Conservation (phyloP, 1,140 invertebrate species). For the Musca domestica region DNA sequence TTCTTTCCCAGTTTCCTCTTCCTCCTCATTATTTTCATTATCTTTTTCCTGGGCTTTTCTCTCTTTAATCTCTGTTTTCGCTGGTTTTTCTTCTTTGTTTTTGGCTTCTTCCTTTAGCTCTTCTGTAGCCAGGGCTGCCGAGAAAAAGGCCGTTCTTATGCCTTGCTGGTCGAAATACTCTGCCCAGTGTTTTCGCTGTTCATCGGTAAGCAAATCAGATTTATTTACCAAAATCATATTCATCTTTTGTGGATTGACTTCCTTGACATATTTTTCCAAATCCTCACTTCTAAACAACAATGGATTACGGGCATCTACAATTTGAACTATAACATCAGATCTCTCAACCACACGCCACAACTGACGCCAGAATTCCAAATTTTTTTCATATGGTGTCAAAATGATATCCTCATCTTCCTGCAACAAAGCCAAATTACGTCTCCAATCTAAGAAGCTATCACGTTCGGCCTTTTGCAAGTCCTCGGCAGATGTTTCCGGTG, state of each 20-base stretch:
- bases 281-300: conserved; percentile 91
- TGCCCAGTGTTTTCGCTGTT: conserved; percentile 83
- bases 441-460: conserved; percentile 85
- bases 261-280: conserved; percentile 89
- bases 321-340: conserved; percentile 92
- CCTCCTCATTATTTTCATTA: conserved; percentile 54
- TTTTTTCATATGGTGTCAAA: conserved; percentile 96
- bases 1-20: conserved; percentile 44
- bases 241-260: conserved; percentile 73
- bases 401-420: conserved; percentile 81
- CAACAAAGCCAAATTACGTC: conserved; percentile 72
- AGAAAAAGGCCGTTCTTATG: conserved; percentile 80
- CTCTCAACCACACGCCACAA: conserved; percentile 97
- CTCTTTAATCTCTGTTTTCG: conserved; percentile 16
- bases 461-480: conserved; percentile 77
- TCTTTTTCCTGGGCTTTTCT: conserved; percentile 37
- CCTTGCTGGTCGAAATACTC: conserved; percentile 76
- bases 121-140: conserved; percentile 65
- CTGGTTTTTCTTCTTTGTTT: conserved; percentile 35
- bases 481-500: conserved; percentile 68
- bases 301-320: conserved; percentile 96
- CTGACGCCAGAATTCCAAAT: conserved; percentile 98
- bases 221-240: conserved; percentile 94
- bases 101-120: conserved; percentile 56
- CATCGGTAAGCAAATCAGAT: conserved; percentile 84